Conservation (phyloP, 1,140 invertebrate genomes). For the Drosophila trapezifrons region DNA sequence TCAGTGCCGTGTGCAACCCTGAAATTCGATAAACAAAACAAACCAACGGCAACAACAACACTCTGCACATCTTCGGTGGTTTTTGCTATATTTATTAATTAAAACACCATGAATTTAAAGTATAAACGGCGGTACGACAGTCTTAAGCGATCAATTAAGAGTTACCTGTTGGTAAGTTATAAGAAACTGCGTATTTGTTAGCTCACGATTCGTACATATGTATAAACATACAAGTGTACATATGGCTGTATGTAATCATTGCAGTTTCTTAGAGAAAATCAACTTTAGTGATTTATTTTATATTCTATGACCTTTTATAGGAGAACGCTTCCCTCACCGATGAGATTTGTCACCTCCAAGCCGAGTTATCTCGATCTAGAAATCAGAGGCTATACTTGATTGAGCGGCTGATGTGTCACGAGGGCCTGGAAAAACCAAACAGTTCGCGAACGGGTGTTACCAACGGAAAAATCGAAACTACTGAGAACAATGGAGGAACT, state of each 20-base stretch:
- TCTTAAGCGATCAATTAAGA: slow-evolving; percentile 23
- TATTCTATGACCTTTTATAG: slow-evolving; percentile 82
- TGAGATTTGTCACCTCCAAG: slow-evolving; percentile 90
- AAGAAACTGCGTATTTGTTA: not conserved
- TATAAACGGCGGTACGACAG: slow-evolving; percentile 35
- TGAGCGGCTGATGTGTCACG: slow-evolving; percentile 87
- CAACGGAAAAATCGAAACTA: slow-evolving; percentile 33
- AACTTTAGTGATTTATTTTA: not conserved
- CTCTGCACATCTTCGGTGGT: not conserved
- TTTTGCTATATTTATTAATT: slow-evolving; percentile 30
- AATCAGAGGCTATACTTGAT: slow-evolving; percentile 90
- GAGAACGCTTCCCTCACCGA: slow-evolving; percentile 92
- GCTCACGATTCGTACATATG: not conserved
- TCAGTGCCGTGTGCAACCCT: not conserved
- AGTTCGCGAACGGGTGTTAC: slow-evolving; percentile 18
- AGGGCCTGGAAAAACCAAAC: slow-evolving; percentile 75
- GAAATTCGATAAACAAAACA: slow-evolving; percentile 36
- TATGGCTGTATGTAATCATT: not conserved
- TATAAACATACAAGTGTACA: not conserved
- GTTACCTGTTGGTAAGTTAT: slow-evolving; percentile 24
- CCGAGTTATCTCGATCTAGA: slow-evolving; percentile 88
- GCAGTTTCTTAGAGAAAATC: not conserved
- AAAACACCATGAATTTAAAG: slow-evolving; percentile 38
- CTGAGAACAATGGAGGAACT: not conserved
- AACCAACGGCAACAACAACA: slow-evolving; percentile 11